Base-by-base conservation (phyloP, 2,113 vertebrate genomes). In the Galbula dea region DNA sequence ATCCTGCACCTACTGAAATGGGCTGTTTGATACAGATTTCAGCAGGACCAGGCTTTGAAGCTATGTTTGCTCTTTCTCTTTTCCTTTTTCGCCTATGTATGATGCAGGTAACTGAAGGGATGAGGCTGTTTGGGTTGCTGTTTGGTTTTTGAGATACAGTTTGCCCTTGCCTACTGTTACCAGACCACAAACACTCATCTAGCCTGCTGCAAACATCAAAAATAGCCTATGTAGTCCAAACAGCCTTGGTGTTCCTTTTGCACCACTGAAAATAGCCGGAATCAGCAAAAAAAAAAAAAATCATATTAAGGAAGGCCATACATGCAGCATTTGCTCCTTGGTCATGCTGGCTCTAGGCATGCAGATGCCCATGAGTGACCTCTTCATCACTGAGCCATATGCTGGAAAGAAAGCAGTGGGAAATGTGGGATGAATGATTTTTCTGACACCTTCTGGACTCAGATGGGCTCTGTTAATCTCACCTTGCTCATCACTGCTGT, bases 311-410 rank as follows among this genome's bases (percentile, higher is more conserved):
- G 59, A 34, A 48, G 12, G 10, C 17, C 27, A 9, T 27, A 39
- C 34, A 1, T 4, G 21, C 61, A 62, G 20, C 22, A 20, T 37
- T 39, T 22, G 29, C 37, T 73, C 17, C 55, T 67, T 41, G 32
- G 71, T 69, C 68, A 51, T 36, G 23, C 49, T 71, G 74, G 32
- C 71, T 83, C 34, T 7, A 0, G 2, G 6, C 0, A 0, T 18
- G 13, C 55, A 37, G 30, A 26, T 1, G 0, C 55, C 0, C 13
- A 41, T 0, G 3, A 92, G 57, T 46, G 13, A 77, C 6, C 10
- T 55, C 29, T 41, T 15, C 34, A 15, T 0, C 0, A 4, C 75
- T 24, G 76, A 86, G 68, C 75, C 68, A 19, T 23, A 5, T 27
- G 81, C 48, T 48, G 41, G n/a, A 49, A 69, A 65, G n/a, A 16